Conservation (phyloP, 2,888 invertebrate genomes). For the Campoletis raptor region DNA sequence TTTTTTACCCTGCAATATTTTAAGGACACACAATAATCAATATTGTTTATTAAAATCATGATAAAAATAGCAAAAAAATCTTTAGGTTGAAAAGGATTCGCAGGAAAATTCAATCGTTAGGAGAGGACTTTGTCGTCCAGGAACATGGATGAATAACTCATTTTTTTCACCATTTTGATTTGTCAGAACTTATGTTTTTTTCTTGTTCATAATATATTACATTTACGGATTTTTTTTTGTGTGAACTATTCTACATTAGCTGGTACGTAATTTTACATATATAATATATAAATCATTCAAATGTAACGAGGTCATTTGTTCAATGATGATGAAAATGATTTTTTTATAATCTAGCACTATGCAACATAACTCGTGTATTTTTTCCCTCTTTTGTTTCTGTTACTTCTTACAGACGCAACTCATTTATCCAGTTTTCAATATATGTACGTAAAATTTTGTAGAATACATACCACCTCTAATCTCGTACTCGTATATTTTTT, state of each 20-base stretch:
- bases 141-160: neutral
- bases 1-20: no score
- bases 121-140: neutral
- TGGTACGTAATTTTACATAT: constrained; percentile 72
- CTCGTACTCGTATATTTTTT: constrained; percentile 8
- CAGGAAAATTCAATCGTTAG: constrained; percentile 31
- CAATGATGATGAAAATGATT: constrained; percentile 69
- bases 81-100: constrained; percentile 48
- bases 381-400: constrained; percentile 24
- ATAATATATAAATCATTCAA: constrained; percentile 74
- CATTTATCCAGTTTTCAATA: constrained; percentile 50
- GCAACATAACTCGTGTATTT: constrained; percentile 58
- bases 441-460: constrained; percentile 55
- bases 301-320: constrained; percentile 71
- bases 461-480: constrained; percentile 69
- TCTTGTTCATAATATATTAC: constrained; percentile 75
- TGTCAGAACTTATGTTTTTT: constrained; percentile 66
- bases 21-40: neutral
- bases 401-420: constrained; percentile 63
- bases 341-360: constrained; percentile 64
- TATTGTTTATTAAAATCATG: neutral
- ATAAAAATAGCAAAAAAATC: neutral
- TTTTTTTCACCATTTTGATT: constrained; percentile 45
- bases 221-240: constrained; percentile 70
- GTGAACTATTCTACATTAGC: constrained; percentile 70